Conservation (phyloP, 2,113 vertebrate genomes). For the Colius striatus region DNA sequence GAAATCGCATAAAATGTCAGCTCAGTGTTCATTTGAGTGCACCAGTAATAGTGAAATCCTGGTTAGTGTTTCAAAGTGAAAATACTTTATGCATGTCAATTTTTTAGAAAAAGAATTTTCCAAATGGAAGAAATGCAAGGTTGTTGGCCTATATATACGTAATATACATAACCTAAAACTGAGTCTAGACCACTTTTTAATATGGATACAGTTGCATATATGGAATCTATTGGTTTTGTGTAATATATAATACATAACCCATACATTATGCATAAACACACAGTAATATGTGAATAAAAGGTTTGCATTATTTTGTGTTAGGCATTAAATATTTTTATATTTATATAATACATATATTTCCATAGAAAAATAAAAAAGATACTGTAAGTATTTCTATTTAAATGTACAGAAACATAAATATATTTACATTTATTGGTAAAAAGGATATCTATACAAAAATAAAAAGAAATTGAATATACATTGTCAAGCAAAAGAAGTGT, state of each 20-base stretch:
- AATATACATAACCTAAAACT: background rate
- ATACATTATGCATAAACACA: background rate
- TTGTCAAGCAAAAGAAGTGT: background rate
- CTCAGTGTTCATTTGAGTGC: fast-evolving
- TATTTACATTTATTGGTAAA: background rate
- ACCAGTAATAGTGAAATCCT: background rate
- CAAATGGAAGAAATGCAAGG: background rate
- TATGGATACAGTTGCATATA: background rate
- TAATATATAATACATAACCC: background rate
- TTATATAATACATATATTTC: background rate
- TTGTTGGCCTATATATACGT: background rate
- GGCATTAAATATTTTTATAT: background rate
- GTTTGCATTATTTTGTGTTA: background rate
- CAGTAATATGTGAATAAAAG: background rate
- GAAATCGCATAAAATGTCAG: background rate
- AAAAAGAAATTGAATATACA: background rate
- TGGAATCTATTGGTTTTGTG: background rate
- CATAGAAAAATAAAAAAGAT: no score
- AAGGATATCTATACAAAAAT: background rate
- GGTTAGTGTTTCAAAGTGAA: background rate
- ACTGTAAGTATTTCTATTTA: background rate
- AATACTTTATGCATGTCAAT: fast-evolving
- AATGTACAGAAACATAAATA: background rate
- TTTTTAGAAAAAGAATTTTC: background rate
- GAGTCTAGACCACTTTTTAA: background rate